phyloP scores from a whole-genome alignment of 1,140 invertebrate species.

The Gyrodactylus bullatarudis region DNA sequence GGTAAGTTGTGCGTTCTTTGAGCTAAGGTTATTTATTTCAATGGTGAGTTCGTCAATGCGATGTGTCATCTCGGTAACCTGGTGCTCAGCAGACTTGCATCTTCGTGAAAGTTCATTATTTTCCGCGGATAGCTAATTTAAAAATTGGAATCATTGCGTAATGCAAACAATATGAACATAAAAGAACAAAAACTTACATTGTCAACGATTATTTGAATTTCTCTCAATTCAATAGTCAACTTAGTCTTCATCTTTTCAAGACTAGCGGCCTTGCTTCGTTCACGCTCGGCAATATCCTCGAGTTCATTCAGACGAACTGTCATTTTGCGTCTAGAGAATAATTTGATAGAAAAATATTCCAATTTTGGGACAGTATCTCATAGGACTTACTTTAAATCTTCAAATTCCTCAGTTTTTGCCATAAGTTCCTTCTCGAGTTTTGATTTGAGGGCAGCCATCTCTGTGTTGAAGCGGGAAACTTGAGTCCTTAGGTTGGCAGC shows the following conservation, averaged over 20 bases:
- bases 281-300: slow-evolving; percentile 14
- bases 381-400: slow-evolving; percentile 15
- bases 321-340: slow-evolving; percentile 14
- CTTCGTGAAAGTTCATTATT: slow-evolving; percentile 12
- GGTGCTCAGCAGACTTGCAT: slow-evolving; percentile 17
- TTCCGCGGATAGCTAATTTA: slow-evolving; percentile 8
- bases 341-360: not conserved
- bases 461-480: slow-evolving; percentile 14
- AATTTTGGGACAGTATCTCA: not conserved
- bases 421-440: slow-evolving; percentile 18
- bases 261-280: slow-evolving; percentile 13
- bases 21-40: slow-evolving; percentile 13
- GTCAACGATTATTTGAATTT: not conserved
- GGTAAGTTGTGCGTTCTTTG: slow-evolving; percentile 16
- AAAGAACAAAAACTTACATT: not conserved
- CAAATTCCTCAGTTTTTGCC: slow-evolving; percentile 16
- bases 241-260: not conserved
- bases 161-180: too few species aligned
- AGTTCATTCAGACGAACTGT: slow-evolving; percentile 16
- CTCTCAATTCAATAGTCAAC: slow-evolving; percentile 1
- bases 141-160: too few species aligned
- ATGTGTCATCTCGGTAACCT: slow-evolving; percentile 14
- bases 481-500: slow-evolving; percentile 13
- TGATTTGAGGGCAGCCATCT: slow-evolving; percentile 14
- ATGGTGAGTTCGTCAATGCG: slow-evolving; percentile 14